These are phyloP conservation scores for Pseudococcus jackbeardsleyi DNA, from an alignment of 2,888 invertebrate species.

Conservation along the genomic window DNA sequence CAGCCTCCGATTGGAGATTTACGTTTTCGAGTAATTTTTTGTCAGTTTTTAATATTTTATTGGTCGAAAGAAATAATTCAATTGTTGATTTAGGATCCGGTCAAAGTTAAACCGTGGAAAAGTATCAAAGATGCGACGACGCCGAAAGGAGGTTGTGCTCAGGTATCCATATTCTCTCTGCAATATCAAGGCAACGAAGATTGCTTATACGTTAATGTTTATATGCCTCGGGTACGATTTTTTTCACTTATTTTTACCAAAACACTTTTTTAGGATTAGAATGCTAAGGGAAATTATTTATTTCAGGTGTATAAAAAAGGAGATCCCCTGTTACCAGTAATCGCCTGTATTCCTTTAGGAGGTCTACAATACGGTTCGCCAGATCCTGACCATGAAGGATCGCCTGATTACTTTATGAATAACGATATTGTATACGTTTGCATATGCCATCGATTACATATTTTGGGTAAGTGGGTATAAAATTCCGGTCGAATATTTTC, in stretches of 20 bases:
- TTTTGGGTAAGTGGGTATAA: slow-evolving; percentile 50
- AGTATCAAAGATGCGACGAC: slow-evolving; percentile 1
- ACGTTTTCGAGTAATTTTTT: slow-evolving; percentile 35
- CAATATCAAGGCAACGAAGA: not conserved
- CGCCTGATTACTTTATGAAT: slow-evolving; percentile 57
- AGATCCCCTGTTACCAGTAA: slow-evolving; percentile 17
- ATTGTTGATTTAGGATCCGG: not conserved
- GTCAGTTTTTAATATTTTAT: not conserved
- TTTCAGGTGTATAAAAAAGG: not conserved
- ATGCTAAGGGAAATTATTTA: not conserved
- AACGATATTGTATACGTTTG: slow-evolving; percentile 49
- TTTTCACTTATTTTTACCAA: too few relatives aligned
- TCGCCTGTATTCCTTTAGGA: slow-evolving; percentile 49
- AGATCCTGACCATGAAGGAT: not conserved
- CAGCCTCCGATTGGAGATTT: slow-evolving; percentile 24
- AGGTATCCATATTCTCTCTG: not conserved
- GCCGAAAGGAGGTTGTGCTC: not conserved
- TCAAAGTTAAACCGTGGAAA: slow-evolving; percentile 7
- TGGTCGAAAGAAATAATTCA: not conserved
- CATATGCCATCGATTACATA: slow-evolving; percentile 31
- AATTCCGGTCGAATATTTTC: not conserved
- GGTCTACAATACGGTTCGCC: slow-evolving; percentile 43
- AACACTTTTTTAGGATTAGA: too few relatives aligned
- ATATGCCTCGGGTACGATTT: not conserved
- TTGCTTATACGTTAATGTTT: slow-evolving; percentile 12